phyloP scores from a whole-genome alignment of 1,140 invertebrate species.

The Eurosta solidaginis region DNA sequence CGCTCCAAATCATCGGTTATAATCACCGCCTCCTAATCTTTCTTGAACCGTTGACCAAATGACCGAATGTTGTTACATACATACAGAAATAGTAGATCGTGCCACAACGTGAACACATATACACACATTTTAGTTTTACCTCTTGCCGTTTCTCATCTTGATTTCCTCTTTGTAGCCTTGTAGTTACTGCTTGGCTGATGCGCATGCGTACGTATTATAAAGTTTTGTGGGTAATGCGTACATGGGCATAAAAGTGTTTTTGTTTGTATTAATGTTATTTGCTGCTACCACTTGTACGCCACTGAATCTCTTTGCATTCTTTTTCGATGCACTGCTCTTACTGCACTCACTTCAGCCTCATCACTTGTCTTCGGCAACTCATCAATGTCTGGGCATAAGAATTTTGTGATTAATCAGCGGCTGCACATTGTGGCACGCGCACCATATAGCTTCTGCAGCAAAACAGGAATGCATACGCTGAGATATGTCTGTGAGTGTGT shows the following conservation, averaged over 20 bases:
- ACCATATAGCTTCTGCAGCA: background rate
- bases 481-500: background rate
- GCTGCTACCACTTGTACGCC: background rate
- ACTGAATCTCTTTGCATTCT: background rate
- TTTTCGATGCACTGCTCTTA: no score
- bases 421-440: slow-evolving; percentile 21
- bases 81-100: background rate
- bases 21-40: slow-evolving; percentile 23
- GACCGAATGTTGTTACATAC: background rate
- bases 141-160: background rate
- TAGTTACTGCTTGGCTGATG: background rate
- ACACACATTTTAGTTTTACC: background rate
- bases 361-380: background rate
- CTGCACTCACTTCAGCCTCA: background rate
- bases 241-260: background rate
- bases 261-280: no score
- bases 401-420: slow-evolving; percentile 24
- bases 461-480: background rate
- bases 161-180: background rate
- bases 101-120: background rate
- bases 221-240: background rate
- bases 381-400: slow-evolving; percentile 12
- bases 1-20: slow-evolving; percentile 11
- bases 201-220: background rate
- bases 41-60: slow-evolving; percentile 21